Base-by-base conservation (phyloP, 2,888 invertebrate species). In the Altica lythri region DNA sequence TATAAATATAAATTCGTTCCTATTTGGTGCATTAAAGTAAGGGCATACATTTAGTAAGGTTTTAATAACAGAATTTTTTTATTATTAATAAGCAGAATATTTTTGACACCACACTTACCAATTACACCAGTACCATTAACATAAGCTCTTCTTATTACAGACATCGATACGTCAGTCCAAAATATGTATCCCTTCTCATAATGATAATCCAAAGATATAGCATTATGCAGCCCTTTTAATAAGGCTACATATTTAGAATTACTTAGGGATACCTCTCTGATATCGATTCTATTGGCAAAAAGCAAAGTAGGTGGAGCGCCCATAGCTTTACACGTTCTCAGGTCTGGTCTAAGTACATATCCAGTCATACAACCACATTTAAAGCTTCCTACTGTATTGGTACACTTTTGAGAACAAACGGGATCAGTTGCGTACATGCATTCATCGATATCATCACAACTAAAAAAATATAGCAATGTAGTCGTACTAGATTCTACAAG, bases 181-280 rank as follows among this genome's bases (percentile, higher is more conserved):
- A 90, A 94, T 38, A 95, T 82, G 4, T 89, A 78, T 2, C 86
- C 83, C 67, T 86, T 86, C 49, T 86, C 83, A 69, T 90, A 90
- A 70, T 94, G 92, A 72, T 89, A 95, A 75, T 95, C 94, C 60
- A 95, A 75, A 1, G 93, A 92, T n/a, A 94, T 90, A 1, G 93
- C 93, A 70, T 93, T 94, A 67, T 92, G 90, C 0, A 94, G 79
- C 1, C 91, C 90, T 76, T 90, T 90, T 4, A 94, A 79, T 6
- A 94, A 84, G 2, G 91, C 86, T 53, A 87, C 88, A 70, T 92
- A 92, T 63, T 89, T 88, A 35, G 86, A 83, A 55, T 87, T 89
- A 67, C 86, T 89, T 1, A 90, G 75, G 65, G 88, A 88, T 72
- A 88, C 90, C 79, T 92, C 86, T 67, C 92, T 81, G 56, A 95